phyloP scores from a whole-genome alignment of 2,113 vertebrate genomes.

The Shinisaurus crocodilurus region DNA sequence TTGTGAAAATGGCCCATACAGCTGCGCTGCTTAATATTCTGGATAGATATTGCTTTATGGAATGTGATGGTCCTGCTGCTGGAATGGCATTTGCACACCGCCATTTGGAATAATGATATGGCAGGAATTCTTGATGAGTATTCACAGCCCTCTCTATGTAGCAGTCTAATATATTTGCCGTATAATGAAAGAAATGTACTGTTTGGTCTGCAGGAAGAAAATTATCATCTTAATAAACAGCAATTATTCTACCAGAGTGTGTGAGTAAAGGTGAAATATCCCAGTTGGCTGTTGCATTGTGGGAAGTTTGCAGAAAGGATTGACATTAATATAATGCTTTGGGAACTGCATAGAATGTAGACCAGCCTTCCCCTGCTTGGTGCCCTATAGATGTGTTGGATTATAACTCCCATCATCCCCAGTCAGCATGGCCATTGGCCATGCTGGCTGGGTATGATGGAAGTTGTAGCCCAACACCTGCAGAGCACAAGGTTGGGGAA shows the following conservation, averaged over 20 bases:
- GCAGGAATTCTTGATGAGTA: slow-evolving; percentile 7
- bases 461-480: no score
- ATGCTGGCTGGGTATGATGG: no score
- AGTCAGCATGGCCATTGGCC: no score
- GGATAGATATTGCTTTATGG: slow-evolving; percentile 16
- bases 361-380: no score
- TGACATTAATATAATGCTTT: not conserved
- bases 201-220: slow-evolving; percentile 4
- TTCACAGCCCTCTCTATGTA: slow-evolving; percentile 8
- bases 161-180: not conserved
- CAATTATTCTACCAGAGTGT: not conserved
- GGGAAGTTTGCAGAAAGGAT: not conserved
- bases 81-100: not conserved
- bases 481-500: no score
- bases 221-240: not conserved
- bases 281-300: not conserved
- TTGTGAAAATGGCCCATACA: slow-evolving; percentile 4
- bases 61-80: not conserved
- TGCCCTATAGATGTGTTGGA: no score
- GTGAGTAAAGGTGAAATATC: not conserved
- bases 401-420: no score
- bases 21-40: slow-evolving; percentile 19
- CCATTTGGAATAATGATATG: slow-evolving; percentile 7
- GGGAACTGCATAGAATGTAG: not conserved
- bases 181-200: not conserved